These are phyloP conservation scores for Myathropa florea DNA, from an alignment of 2,888 invertebrate genomes.

Conservation along the genomic window DNA sequence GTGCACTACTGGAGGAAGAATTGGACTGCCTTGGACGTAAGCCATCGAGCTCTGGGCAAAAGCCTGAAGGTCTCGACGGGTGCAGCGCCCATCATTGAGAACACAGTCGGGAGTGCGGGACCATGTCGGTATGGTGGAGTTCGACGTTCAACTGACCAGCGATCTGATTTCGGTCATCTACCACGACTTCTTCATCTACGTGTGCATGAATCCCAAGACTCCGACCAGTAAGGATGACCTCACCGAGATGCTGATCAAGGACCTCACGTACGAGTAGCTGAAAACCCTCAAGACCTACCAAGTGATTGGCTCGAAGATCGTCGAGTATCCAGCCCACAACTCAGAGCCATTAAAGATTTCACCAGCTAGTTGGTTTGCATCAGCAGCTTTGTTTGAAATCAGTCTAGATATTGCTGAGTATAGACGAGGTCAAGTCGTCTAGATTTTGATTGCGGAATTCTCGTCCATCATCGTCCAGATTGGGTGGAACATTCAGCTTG, in stretches of 20 bases:
- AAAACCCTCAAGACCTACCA: constrained; percentile 94
- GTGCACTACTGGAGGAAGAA: constrained; percentile 92
- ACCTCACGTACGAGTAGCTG: constrained; percentile 94
- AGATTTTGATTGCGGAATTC: too few species aligned
- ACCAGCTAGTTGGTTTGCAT: too few species aligned
- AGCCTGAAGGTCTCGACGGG: constrained; percentile 85
- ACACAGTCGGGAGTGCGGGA: constrained; percentile 96
- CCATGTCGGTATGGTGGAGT: constrained; percentile 98
- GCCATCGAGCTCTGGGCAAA: constrained; percentile 96
- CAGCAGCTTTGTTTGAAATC: too few species aligned
- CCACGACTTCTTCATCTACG: constrained; percentile 92
- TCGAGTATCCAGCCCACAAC: constrained; percentile 86
- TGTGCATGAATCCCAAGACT: constrained; percentile 92
- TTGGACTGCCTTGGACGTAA: constrained; percentile 93
- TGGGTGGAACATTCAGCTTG: too few species aligned
- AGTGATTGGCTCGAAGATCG: constrained; percentile 87
- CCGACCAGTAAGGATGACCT: constrained; percentile 88
- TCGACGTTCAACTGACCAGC: constrained; percentile 98
- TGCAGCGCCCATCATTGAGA: constrained; percentile 89
- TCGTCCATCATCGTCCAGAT: too few species aligned
- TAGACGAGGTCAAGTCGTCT: too few species aligned
- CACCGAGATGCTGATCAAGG: constrained; percentile 95
- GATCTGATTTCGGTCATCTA: constrained; percentile 96
- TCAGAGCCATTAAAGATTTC: too few species aligned
- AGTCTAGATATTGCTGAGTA: too few species aligned